Evolutionary conservation across 2,888 invertebrate species (phyloP).

Genomic region (Nematopogon swammerdamellus): DNA sequence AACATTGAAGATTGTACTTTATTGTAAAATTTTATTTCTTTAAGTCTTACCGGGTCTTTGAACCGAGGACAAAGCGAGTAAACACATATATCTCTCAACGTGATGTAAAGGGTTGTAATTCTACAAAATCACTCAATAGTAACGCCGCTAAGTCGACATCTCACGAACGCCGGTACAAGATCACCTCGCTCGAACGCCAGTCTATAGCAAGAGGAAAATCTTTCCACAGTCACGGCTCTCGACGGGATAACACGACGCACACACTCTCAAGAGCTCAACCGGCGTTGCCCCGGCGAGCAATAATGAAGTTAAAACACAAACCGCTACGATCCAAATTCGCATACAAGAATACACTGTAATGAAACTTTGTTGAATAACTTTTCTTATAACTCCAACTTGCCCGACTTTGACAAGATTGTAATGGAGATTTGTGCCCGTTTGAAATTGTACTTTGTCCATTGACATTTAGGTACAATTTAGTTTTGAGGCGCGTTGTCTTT

Average conservation of each 20-base stretch:
- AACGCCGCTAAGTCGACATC: too few relatives aligned
- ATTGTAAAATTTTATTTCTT: too few relatives aligned
- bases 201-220: slow-evolving; percentile 54
- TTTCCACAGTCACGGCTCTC: slow-evolving; percentile 57
- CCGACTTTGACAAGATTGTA: slow-evolving; percentile 52
- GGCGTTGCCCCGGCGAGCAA: slow-evolving; percentile 21
- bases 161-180: not conserved
- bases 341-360: slow-evolving; percentile 45
- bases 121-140: too few relatives aligned
- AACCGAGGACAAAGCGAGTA: too few relatives aligned
- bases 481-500: too few relatives aligned
- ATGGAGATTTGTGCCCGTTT: slow-evolving; percentile 44
- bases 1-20: too few relatives aligned
- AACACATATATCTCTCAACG: too few relatives aligned
- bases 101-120: too few relatives aligned
- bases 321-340: slow-evolving; percentile 37
- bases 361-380: slow-evolving; percentile 59
- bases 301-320: slow-evolving; percentile 36
- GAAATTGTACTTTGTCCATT: slow-evolving; percentile 22
- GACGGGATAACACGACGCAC: slow-evolving; percentile 50
- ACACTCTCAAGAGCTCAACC: slow-evolving; percentile 28
- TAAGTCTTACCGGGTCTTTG: too few relatives aligned
- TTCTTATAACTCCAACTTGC: slow-evolving; percentile 56
- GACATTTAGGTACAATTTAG: not conserved
- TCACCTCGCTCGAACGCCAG: not conserved